Evolutionary conservation across 2,113 vertebrate species (phyloP).

Genomic region (Myrmecobius fasciatus): DNA sequence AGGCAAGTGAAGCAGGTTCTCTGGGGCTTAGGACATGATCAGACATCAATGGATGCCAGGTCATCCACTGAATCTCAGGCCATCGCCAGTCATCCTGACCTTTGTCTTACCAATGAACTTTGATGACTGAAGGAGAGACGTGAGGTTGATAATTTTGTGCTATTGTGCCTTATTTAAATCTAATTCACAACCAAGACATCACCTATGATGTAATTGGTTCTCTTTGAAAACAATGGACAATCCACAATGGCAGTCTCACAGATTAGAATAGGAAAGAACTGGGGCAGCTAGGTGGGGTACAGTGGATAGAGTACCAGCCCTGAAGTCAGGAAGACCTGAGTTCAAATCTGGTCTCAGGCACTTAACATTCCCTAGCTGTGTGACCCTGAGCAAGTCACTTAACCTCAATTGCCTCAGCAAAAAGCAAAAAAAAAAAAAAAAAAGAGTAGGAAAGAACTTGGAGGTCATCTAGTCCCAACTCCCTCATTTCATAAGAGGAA

Average conservation of each 20-base stretch:
- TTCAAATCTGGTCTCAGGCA: no score
- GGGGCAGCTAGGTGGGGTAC: no score
- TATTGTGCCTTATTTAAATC: not conserved
- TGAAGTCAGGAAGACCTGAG: no score
- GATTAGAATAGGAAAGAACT: not conserved
- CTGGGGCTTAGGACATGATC: not conserved
- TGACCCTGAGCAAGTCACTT: no score
- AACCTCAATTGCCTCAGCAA: no score
- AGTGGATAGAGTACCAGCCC: no score
- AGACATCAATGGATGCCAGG: no score
- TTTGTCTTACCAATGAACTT: not conserved
- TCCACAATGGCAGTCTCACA: not conserved
- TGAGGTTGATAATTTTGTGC: not conserved
- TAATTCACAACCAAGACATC: not conserved
- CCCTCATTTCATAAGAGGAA: not conserved
- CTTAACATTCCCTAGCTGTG: no score
- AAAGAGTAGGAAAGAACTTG: not conserved
- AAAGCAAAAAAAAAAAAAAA: no score
- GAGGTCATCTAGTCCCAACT: not conserved
- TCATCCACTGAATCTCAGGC: not conserved
- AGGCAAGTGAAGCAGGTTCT: not conserved
- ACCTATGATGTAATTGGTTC: not conserved
- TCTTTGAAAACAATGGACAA: not conserved
- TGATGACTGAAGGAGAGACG: not conserved
- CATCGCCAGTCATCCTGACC: no score